These are phyloP conservation scores for Helicolenus hilgendorfi DNA, from an alignment of 2,797 vertebrate genomes.

Conservation along the genomic window DNA sequence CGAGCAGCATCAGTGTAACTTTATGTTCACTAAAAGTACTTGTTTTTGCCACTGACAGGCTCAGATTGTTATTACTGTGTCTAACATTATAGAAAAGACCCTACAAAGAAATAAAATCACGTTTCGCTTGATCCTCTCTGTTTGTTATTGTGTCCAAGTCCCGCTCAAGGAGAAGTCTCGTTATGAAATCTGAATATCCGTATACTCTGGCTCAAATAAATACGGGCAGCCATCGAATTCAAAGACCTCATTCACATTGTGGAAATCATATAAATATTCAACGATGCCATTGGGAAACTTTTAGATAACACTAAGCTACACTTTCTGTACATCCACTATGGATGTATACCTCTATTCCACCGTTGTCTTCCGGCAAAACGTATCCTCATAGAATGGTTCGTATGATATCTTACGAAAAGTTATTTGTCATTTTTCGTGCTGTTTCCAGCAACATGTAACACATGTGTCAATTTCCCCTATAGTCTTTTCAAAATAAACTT, in stretches of 20 bases:
- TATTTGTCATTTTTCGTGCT: not conserved
- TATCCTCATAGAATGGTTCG: not conserved
- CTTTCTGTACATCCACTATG: not conserved
- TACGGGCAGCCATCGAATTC: not conserved
- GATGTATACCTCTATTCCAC: not conserved
- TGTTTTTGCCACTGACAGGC: not conserved
- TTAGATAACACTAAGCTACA: not conserved
- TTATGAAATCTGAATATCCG: not conserved
- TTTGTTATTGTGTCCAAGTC: not conserved
- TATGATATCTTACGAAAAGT: not conserved
- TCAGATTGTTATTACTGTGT: not conserved
- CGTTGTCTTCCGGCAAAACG: not conserved
- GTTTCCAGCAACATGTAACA: not conserved
- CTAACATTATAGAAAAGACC: not conserved
- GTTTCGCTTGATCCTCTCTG: not conserved
- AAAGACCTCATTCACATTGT: not conserved
- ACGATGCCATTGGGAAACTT: accelerated
- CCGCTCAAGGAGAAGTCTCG: not conserved
- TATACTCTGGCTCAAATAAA: not conserved
- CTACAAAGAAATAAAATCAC: not conserved
- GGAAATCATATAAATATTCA: not conserved
- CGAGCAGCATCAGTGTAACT: not conserved
- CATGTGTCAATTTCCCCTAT: not conserved
- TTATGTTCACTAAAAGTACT: not conserved
- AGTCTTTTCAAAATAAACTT: no score